A percentile compares a stretch with the other conserved stretches of the same genome.
phyloP scores from a whole-genome alignment of 1,140 invertebrate genomes.

The Lepidostoma basale region DNA sequence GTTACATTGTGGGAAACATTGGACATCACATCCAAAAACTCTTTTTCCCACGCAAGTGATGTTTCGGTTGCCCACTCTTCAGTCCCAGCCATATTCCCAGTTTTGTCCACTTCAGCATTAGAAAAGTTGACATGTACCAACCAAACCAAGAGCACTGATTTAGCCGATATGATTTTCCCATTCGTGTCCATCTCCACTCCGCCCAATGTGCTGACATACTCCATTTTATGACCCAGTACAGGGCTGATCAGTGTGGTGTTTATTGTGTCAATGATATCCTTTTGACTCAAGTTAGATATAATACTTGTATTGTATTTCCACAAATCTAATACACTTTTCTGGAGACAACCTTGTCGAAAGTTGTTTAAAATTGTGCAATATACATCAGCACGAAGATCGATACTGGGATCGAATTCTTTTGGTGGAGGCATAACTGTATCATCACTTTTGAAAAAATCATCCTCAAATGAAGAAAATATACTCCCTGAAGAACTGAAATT shows the following conservation, averaged over 20 bases:
- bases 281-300: constrained; percentile 63
- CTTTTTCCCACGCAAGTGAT: constrained; percentile 69
- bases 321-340: constrained; percentile 72
- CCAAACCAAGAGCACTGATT: constrained; percentile 67
- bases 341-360: constrained; percentile 65
- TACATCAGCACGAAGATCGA: constrained; percentile 59
- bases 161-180: constrained; percentile 69
- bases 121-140: constrained; percentile 72
- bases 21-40: constrained; percentile 63
- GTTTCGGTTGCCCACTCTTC: constrained; percentile 74
- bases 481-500: background rate
- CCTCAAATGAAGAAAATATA: constrained; percentile 18
- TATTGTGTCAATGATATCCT: constrained; percentile 67
- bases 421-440: constrained; percentile 48
- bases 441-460: constrained; percentile 46
- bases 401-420: constrained; percentile 60
- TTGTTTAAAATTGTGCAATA: constrained; percentile 66
- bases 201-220: constrained; percentile 70
- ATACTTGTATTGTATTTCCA: constrained; percentile 67
- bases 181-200: constrained; percentile 63
- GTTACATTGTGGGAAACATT: constrained; percentile 52
- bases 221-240: constrained; percentile 67
- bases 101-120: constrained; percentile 66
- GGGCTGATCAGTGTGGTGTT: constrained; percentile 67
- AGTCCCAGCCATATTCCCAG: constrained; percentile 73